Evolutionary conservation across 2,797 vertebrate genomes (phyloP).

Genomic region (Oreonectes daqikongensis): DNA sequence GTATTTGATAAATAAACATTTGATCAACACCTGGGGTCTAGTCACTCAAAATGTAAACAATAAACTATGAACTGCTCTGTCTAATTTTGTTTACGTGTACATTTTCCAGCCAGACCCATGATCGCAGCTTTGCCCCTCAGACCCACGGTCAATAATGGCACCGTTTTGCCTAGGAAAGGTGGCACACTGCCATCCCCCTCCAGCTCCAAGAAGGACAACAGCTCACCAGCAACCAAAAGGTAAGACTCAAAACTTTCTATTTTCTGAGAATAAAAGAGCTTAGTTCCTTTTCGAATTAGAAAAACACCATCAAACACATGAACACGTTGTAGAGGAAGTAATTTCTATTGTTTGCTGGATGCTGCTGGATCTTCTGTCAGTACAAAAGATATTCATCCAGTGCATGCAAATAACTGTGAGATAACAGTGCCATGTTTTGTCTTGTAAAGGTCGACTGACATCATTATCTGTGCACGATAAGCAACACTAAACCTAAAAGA

Average conservation of each 20-base stretch:
- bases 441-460: constrained; percentile 8
- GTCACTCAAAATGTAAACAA: neutral
- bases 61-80: neutral
- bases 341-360: neutral
- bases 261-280: neutral
- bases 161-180: constrained; percentile 94
- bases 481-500: neutral
- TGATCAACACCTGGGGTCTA: neutral
- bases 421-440: constrained; percentile 21
- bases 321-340: neutral
- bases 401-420: constrained; percentile 1
- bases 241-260: constrained; percentile 58
- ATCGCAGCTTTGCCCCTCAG: constrained; percentile 90
- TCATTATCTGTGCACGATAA: constrained; percentile 15
- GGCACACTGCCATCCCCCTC: constrained; percentile 90
- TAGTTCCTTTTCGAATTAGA: neutral
- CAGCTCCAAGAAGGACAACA: constrained; percentile 86
- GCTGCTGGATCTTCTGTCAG: neutral
- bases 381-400: neutral
- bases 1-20: neutral
- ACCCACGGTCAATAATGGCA: constrained; percentile 91
- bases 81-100: constrained; percentile 42
- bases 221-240: constrained; percentile 84
- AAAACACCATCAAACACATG: neutral
- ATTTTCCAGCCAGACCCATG: constrained; percentile 89